Base-by-base conservation (phyloP, 1,140 invertebrate genomes). In the Bilobella aurantiaca region DNA sequence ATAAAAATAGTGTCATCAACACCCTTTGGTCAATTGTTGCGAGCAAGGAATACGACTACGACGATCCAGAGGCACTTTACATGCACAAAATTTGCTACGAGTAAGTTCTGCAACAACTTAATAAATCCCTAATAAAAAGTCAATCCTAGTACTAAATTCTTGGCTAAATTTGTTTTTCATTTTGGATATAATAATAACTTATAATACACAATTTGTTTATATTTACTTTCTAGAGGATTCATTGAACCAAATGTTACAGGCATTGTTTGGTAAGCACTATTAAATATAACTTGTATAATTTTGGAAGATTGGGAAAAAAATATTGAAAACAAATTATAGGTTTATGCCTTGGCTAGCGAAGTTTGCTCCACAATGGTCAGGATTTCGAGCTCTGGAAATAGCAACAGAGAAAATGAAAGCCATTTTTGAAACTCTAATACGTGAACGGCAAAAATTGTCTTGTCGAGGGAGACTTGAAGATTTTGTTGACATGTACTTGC, bases 401-500 rank as follows among this genome's bases (percentile, higher is more conserved):
- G 59, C 59, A 5, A 27, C 28, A 2, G 23, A 42, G 5, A 28
- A 62, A 25, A 62, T 46, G 31, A 23, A 25, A 27, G 25, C 14
- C 3, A 21, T 62, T 18, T 62, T 62, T 27, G 25, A 85, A 81
- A 77, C 81, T 60, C 80, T 78, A 18, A 85, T 88, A 28, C 73
- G 78, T 0, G 81, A 84, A 23, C 86, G 87, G 66, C 79, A 82
- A 47, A 69, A 74, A 32, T 78, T 74, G 1, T 80, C 83, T 42
- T 73, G 77, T 16, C 56, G 79, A 32, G 76, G 77, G 30, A 76
- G 76, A 30, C 79, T 80, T 32, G 75, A 80, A 21, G 88, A 91
- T 73, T 82, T 90, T 31, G 88, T 92, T 49, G 88, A 89, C 72
- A 81, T 84, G 32, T 92, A 86, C 75, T 77, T 92, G 1, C 77